phyloP scores from a whole-genome alignment of 2,113 vertebrate genomes.

The Lamprotornis superbus region DNA sequence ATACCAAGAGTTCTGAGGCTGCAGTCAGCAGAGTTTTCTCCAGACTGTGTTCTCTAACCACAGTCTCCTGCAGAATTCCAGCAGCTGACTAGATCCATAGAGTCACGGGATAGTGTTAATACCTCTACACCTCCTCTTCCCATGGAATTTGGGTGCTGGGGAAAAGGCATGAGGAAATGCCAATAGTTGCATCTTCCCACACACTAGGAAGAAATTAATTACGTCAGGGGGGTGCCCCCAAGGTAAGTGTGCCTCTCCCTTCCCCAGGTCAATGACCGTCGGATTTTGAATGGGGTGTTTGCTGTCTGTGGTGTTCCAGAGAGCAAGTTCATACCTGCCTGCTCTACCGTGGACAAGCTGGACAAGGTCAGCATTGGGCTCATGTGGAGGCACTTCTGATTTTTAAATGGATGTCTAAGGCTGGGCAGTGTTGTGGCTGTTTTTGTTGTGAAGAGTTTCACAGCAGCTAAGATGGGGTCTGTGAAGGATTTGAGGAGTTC shows the following conservation, averaged over 20 bases:
- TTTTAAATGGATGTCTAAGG: too few species aligned
- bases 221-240: accelerated
- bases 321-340: constrained; percentile 84
- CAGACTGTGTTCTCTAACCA: not conserved
- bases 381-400: accelerated
- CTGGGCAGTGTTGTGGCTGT: not conserved
- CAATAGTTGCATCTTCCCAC: not conserved
- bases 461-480: not conserved
- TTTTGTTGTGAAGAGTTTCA: not conserved
- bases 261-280: constrained; percentile 87
- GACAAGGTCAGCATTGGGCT: constrained; percentile 81
- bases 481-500: not conserved
- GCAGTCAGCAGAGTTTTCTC: not conserved
- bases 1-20: not conserved
- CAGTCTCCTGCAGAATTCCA: not conserved
- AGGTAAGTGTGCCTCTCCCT: accelerated
- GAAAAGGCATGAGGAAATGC: accelerated
- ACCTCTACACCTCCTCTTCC: not conserved
- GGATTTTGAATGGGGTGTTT: constrained; percentile 92
- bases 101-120: not conserved
- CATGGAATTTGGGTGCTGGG: accelerated
- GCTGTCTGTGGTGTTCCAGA: constrained; percentile 87
- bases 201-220: not conserved
- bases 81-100: not conserved
- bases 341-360: constrained; percentile 90